Evolutionary conservation across 2,797 vertebrate species (phyloP), one percentile per base, ranked within the genome.

Genomic region (Margarornis squamiger): DNA sequence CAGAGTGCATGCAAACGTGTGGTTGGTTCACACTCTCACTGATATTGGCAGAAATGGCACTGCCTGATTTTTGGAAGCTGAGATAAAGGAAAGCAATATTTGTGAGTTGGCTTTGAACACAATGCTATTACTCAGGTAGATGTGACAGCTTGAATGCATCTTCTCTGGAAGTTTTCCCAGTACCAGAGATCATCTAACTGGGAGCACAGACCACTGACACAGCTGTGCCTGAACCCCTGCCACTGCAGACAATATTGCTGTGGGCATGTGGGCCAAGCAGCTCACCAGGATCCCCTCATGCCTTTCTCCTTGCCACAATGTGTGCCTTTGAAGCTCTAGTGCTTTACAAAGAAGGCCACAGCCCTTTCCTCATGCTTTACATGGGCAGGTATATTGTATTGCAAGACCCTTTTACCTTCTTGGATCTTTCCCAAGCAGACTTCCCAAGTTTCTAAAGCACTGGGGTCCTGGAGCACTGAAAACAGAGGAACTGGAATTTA

Each of bases 1-100:
- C 68, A 55, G 75, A 71, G 36, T 0, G 0, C 17, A 20, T 57
- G 74, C 76, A 81, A 82, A 51, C 0, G 0, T 21, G n/a, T 23
- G 13, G 10, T 22, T 57, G 14, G 15, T 87, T 79, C 51, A 23
- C 0, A 0, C 0, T 88, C 55, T 32, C 23, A 6, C 30, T 71
- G 57, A 2, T 65, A 34, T 46, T 15, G 2, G 27, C 61, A 82
- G 81, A 58, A 19, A 19, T 0, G 3, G 29, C 41, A 52, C 71
- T 77, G 51, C 34, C 51, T 62, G 58, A 29, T 55, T 72, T 84
- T 93, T 39, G 22, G 45, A 76, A 78, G 76, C 13, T 0, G 2
- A 82, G 43, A 58, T 6, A 87, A 67, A 82, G 34, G 32, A 54
- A 82, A 71, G 19, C n/a, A 36, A 0, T 65, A 71, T 82, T 93